These are phyloP conservation scores for Drosophila erecta DNA, from an alignment of 1,140 invertebrate genomes.

Conservation along the genomic window DNA sequence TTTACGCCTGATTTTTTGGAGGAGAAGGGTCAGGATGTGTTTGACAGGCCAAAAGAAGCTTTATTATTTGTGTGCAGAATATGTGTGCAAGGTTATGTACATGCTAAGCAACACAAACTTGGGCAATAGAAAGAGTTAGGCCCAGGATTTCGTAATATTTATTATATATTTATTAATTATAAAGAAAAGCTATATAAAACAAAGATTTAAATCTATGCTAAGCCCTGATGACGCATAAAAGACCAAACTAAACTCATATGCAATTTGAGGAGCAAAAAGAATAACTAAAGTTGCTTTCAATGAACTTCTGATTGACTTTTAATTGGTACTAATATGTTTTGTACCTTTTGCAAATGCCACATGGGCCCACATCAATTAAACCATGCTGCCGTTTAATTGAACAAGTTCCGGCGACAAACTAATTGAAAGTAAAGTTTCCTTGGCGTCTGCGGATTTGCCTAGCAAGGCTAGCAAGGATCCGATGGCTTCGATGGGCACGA, in stretches of 20 bases:
- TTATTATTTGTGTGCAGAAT: not conserved
- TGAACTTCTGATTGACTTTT: constrained; percentile 10
- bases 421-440: constrained; percentile 29
- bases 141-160: too few species aligned
- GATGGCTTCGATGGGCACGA: not conserved
- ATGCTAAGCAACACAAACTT: too few species aligned
- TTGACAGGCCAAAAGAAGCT: too few species aligned
- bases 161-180: too few species aligned
- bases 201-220: too few species aligned
- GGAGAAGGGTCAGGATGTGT: not conserved
- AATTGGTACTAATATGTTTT: constrained; percentile 9
- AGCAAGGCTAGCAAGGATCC: not conserved
- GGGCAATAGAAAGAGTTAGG: too few species aligned
- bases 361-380: constrained; percentile 20
- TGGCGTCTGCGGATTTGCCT: constrained; percentile 9
- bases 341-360: constrained; percentile 3
- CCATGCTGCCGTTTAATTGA: constrained; percentile 5
- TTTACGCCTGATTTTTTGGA: constrained; percentile 49
- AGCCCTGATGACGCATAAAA: too few species aligned
- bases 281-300: not conserved
- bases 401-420: constrained; percentile 15
- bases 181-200: not conserved
- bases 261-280: not conserved
- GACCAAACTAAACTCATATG: too few species aligned
- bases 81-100: not conserved